phyloP scores from a whole-genome alignment of 2,888 invertebrate species.

The Mythimna vitellina region DNA sequence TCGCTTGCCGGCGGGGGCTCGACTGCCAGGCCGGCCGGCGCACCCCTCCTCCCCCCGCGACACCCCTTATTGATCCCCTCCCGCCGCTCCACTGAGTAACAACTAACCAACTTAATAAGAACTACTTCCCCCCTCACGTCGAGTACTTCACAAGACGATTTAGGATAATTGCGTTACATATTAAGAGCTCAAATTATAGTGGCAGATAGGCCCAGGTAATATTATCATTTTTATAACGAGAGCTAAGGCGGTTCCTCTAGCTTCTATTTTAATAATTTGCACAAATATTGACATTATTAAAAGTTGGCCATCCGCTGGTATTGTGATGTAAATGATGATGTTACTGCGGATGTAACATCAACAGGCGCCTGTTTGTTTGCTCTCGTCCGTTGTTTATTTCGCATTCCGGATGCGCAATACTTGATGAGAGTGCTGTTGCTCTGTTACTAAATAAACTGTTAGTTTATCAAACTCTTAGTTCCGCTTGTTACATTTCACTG shows the following conservation, averaged over 20 bases:
- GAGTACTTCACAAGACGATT: slow-evolving; percentile 39
- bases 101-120: slow-evolving; percentile 65
- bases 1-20: slow-evolving; percentile 24
- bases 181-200: slow-evolving; percentile 54
- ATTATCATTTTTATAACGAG: slow-evolving; percentile 68
- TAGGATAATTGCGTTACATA: slow-evolving; percentile 46
- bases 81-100: slow-evolving; percentile 57
- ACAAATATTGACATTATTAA: slow-evolving; percentile 57
- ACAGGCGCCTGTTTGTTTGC: slow-evolving; percentile 41
- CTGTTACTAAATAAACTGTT: slow-evolving; percentile 35
- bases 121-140: slow-evolving; percentile 55
- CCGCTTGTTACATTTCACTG: not conserved
- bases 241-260: slow-evolving; percentile 37
- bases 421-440: slow-evolving; percentile 9
- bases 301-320: slow-evolving; percentile 36
- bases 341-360: slow-evolving; percentile 31
- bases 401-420: slow-evolving; percentile 36
- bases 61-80: slow-evolving; percentile 75
- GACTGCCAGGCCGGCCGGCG: slow-evolving; percentile 49
- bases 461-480: slow-evolving; percentile 24
- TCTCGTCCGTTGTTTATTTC: slow-evolving; percentile 10
- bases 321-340: slow-evolving; percentile 30
- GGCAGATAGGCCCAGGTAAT: slow-evolving; percentile 57
- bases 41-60: slow-evolving; percentile 42
- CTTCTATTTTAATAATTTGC: slow-evolving; percentile 56